Base-by-base conservation (phyloP, 2,113 vertebrate species). In the Petrocephalus zakoni region DNA sequence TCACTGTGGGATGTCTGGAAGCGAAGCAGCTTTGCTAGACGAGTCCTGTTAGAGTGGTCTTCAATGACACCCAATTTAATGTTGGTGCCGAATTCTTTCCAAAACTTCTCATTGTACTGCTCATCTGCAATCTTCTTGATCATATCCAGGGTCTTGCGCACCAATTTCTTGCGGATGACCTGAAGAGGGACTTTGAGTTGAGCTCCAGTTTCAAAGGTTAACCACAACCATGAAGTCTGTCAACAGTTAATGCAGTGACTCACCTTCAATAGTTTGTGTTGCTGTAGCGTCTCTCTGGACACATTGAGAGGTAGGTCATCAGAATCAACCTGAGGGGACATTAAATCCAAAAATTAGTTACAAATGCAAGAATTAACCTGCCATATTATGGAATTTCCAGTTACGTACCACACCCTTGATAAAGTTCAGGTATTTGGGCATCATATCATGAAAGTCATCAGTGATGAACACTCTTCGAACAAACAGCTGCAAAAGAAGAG, bases 71-170 rank as follows among this genome's bases (percentile, higher is more conserved):
- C 98, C 90, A 99, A 96, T 94, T 99, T 99, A 72, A 99, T 96
- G 90, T 99, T 99, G n/a, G 98, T 99, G 88, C 98, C 98, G 91
- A 99, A 99, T 94, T 99, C 98, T 90, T 99, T 99, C 98, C 98
- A 99, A 92, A 99, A 99, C 10, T 97, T 98, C 0, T 99, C 97
- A 0, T 98, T 97, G 93, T 99, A 99, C n/a, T 97, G 96, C 85
- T 98, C 98, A 91, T 99, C 98, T 13, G 98, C 97, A 17, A 99
- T 99, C 93, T 99, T 99, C 95, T 99, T 99, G 91, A 99, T 99
- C 98, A 99, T 99, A 91, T 99, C 98, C 92, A 99, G 95, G 88
- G 98, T 98, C 94, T 99, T 99, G 81, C 98, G 98, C 64, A 99
- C 98, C 90, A 99, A 96, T 92, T 99, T 99, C 94, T 99, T 99